A percentile compares a stretch with the other conserved stretches of the same genome.
Conservation (phyloP, 2,888 invertebrate species). For the Choreutis nemorana region DNA sequence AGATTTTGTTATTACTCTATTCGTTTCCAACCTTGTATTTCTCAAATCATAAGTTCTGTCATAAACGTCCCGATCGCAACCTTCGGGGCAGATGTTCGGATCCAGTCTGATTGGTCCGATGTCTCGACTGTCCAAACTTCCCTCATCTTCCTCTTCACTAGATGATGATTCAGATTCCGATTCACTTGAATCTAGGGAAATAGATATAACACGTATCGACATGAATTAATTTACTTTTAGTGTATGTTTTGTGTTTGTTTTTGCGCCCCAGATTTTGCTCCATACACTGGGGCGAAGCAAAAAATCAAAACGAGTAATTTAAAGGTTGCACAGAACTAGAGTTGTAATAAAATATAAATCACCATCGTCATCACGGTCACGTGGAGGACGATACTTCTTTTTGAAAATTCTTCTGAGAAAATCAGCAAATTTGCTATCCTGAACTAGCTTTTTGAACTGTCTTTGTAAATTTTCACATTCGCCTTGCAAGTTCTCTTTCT, state of each 20-base stretch:
- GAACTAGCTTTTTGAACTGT: constrained; percentile 66
- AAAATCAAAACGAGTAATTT: too few species aligned
- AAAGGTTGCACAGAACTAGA: too few species aligned
- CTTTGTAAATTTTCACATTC: constrained; percentile 43
- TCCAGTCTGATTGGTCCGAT: constrained; percentile 73
- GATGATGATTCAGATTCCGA: constrained; percentile 63
- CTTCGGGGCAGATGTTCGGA: constrained; percentile 75
- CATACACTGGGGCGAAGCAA: too few species aligned
- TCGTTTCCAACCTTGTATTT: constrained; percentile 66
- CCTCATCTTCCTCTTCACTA: constrained; percentile 68
- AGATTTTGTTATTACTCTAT: too few species aligned
- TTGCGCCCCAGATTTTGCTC: too few species aligned
- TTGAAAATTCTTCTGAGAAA: constrained; percentile 83
- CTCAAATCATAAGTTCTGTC: constrained; percentile 72
- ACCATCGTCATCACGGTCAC: constrained; percentile 60
- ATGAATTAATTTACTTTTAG: too few species aligned
- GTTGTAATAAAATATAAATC: too few species aligned
- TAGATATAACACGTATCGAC: too few species aligned
- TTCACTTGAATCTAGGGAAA: constrained; percentile 42
- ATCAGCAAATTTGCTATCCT: constrained; percentile 78
- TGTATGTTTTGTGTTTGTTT: too few species aligned
- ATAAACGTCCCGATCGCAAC: constrained; percentile 73
- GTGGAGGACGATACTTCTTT: constrained; percentile 80
- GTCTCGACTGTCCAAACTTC: constrained; percentile 71
- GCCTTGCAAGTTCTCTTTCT: constrained; percentile 29